Evolutionary conservation across 2,113 vertebrate species (phyloP).

Genomic region (Nerophis ophidion): DNA sequence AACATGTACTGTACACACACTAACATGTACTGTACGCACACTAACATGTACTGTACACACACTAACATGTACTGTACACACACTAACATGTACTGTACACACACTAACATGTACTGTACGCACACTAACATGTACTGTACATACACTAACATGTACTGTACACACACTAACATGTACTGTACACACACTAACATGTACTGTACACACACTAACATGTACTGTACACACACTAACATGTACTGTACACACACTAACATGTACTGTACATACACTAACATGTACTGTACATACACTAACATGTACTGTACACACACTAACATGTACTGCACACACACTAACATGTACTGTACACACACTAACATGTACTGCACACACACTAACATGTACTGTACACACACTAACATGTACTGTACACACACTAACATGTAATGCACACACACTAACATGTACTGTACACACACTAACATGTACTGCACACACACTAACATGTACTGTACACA

Average conservation of each 20-base stretch:
- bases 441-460: not conserved
- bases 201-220: constrained; percentile 1
- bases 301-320: constrained; percentile 3
- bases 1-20: not conserved
- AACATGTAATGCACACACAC: too few species aligned
- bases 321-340: not conserved
- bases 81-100: too few species aligned
- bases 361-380: not conserved
- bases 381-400: too few species aligned
- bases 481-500: not conserved
- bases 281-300: not conserved
- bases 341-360: too few species aligned
- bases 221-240: not conserved
- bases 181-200: not conserved
- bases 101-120: not conserved
- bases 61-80: not conserved
- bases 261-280: not conserved
- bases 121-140: too few species aligned
- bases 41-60: too few species aligned
- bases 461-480: too few species aligned
- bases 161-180: too few species aligned
- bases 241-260: not conserved
- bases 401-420: not conserved
- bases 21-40: not conserved
- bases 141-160: not conserved